Percentiles rank a stretch among this genome's conserved stretches.
These are phyloP conservation scores for Nymphalis io DNA, from an alignment of 1,140 invertebrate genomes.

Conservation along the genomic window DNA sequence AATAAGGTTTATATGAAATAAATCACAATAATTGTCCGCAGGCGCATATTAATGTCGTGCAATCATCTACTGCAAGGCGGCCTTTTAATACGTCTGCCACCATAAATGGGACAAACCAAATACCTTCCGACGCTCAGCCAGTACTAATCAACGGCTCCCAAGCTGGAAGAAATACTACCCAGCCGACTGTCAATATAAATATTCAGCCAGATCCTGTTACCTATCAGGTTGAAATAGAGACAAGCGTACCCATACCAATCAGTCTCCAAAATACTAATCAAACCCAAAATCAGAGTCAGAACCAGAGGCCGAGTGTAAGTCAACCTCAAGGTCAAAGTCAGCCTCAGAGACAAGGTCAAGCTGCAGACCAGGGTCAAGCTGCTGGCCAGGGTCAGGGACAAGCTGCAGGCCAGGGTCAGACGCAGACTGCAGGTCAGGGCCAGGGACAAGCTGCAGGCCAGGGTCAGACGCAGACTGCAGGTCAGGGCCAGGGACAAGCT, in stretches of 20 bases:
- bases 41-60: constrained; percentile 56
- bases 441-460: not conserved
- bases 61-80: constrained; percentile 37
- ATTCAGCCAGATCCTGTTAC: constrained; percentile 56
- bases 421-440: not conserved
- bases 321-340: constrained; percentile 7
- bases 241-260: constrained; percentile 52
- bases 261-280: constrained; percentile 43
- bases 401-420: not conserved
- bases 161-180: constrained; percentile 11
- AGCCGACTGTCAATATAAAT: constrained; percentile 51
- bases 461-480: too few species aligned
- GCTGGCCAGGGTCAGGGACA: constrained; percentile 3
- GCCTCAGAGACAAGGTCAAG: constrained; percentile 17
- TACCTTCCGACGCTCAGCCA: not conserved
- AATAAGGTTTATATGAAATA: not conserved
- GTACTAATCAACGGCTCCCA: constrained; percentile 9
- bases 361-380: not conserved
- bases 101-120: not conserved
- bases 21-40: constrained; percentile 24
- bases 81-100: constrained; percentile 18
- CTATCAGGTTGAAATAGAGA: constrained; percentile 63
- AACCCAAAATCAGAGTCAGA: constrained; percentile 16
- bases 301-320: not conserved
- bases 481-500: not conserved